Evolutionary conservation across 2,113 vertebrate species (phyloP).

Genomic region (Sebastes fasciatus): DNA sequence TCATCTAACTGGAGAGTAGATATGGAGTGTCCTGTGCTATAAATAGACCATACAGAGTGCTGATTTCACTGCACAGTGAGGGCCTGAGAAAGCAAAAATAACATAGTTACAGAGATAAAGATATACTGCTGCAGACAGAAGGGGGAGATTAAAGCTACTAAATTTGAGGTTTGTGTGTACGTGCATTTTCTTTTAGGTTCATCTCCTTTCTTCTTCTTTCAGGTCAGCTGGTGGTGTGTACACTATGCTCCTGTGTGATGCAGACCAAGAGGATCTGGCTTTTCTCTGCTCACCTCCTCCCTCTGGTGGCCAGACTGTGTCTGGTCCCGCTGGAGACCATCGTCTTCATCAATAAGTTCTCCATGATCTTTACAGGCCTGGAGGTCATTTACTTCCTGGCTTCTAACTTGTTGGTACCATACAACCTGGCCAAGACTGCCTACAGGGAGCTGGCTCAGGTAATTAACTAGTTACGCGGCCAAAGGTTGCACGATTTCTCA

Average conservation of each 20-base stretch:
- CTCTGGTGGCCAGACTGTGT: conserved; percentile 95
- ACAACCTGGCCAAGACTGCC: conserved; percentile 97
- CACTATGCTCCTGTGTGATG: conserved; percentile 98
- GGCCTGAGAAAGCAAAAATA: conserved; percentile 43
- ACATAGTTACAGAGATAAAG: conserved; percentile 35
- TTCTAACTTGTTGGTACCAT: conserved; percentile 95
- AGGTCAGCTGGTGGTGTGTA: conserved; percentile 97
- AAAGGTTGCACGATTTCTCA: neutral
- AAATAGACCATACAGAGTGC: conserved; percentile 37
- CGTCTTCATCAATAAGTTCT: conserved; percentile 97
- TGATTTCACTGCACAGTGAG: conserved; percentile 37
- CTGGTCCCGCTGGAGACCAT: conserved; percentile 96
- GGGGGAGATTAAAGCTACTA: neutral
- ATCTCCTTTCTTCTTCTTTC: conserved; percentile 25
- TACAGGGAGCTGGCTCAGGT: conserved; percentile 98
- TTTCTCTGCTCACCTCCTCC: conserved; percentile 97
- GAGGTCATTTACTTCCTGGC: conserved; percentile 98
- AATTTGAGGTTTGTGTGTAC: conserved; percentile 6
- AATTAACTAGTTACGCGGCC: conserved; percentile 11
- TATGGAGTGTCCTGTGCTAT: conserved; percentile 52
- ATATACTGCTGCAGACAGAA: conserved; percentile 1
- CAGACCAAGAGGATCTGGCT: conserved; percentile 99
- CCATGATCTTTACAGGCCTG: conserved; percentile 98
- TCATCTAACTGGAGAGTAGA: conserved; percentile 35
- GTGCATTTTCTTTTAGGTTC: conserved; percentile 17